Conservation (phyloP, 2,888 invertebrate genomes). For the Drosophila lacicola region DNA sequence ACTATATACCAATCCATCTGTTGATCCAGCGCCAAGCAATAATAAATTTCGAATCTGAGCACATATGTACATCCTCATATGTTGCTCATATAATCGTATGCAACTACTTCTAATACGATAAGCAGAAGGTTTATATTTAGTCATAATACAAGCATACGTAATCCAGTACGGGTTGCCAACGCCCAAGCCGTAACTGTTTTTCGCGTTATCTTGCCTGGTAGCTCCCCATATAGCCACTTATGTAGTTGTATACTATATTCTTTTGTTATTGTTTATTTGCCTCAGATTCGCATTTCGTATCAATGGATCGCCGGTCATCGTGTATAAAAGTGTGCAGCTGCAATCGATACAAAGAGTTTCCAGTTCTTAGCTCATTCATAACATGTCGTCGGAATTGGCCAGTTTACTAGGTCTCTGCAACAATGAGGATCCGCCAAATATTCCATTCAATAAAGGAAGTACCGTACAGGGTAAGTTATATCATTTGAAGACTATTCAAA, state of each 20-base stretch:
- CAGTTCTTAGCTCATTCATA: neutral
- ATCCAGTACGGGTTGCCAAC: conserved; percentile 27
- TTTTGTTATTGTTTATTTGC: conserved; percentile 24
- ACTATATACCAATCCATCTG: conserved; percentile 19
- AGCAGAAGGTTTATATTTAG: neutral
- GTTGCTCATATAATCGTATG: neutral
- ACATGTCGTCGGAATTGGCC: conserved; percentile 49
- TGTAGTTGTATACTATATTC: conserved; percentile 8
- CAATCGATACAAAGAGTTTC: conserved; percentile 7
- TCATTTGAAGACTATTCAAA: conserved; percentile 1
- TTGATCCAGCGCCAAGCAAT: conserved; percentile 17
- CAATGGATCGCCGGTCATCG: conserved; percentile 7
- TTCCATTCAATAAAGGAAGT: neutral
- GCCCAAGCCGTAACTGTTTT: conserved; percentile 9
- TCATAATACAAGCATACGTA: neutral
- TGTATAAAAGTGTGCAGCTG: conserved; percentile 41
- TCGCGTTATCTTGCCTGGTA: conserved; percentile 43
- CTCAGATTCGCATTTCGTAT: conserved; percentile 27
- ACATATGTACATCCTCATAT: conserved; percentile 4
- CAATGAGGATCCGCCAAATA: conserved; percentile 24
- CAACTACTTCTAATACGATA: conserved; percentile 11
- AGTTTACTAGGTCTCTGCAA: conserved; percentile 44
- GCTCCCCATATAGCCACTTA: neutral
- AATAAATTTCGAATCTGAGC: neutral
- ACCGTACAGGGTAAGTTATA: conserved; percentile 33